These are phyloP conservation scores for Pollenia griseotomentosa DNA, from an alignment of 2,888 invertebrate species.

Conservation along the genomic window DNA sequence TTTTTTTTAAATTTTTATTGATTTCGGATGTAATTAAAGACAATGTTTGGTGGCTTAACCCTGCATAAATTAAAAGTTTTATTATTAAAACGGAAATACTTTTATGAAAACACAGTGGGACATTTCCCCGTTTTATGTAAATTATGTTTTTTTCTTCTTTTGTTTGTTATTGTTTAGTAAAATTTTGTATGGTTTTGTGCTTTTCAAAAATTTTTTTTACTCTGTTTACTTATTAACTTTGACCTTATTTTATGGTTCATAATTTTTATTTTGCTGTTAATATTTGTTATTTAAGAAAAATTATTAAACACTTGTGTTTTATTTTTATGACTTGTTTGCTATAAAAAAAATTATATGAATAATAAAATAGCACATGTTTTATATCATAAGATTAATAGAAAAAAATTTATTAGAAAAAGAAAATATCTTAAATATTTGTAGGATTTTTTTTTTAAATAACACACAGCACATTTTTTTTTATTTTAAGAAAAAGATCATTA, in stretches of 20 bases:
- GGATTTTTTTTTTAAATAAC: no score
- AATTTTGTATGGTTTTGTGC: neutral
- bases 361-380: conserved; percentile 46
- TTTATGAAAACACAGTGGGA: neutral
- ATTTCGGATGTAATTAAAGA: conserved; percentile 56
- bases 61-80: neutral
- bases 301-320: neutral
- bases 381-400: conserved; percentile 39
- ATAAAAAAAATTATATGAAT: conserved; percentile 19
- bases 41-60: conserved; percentile 1
- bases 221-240: conserved; percentile 19
- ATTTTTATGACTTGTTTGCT: conserved; percentile 9
- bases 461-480: no score
- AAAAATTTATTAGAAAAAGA: neutral
- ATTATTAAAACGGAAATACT: conserved; percentile 28
- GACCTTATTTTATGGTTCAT: conserved; percentile 45
- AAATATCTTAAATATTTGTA: neutral
- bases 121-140: neutral
- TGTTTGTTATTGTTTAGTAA: neutral
- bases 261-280: conserved; percentile 18
- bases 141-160: neutral
- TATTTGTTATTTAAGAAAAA: conserved; percentile 9
- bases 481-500: no score
- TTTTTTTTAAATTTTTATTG: conserved; percentile 45
- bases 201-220: neutral